Base-by-base conservation (phyloP, 2,888 invertebrate species). In the Mellilla xanthometata region DNA sequence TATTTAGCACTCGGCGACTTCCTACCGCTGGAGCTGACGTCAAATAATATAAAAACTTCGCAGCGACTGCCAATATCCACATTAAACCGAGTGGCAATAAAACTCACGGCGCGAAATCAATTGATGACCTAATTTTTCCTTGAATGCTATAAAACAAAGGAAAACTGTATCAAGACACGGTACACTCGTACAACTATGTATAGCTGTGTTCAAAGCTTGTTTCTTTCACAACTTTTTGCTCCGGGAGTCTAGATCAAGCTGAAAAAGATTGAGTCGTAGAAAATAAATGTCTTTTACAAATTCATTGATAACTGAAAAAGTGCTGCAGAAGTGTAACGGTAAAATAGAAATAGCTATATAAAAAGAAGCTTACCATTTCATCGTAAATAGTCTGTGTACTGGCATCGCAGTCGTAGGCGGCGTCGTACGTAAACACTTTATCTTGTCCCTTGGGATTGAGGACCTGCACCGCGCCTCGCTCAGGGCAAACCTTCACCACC, bases 351-450 rank as follows among this genome's bases (percentile, higher is more conserved):
- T 19, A 19, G 15, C 15, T 19, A 1, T n/a, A n/a, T 1, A 1
- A 19, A 3, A 19, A 1, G 15, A 5, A 6, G n/a, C 83, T 86
- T 53, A 90, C 98, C 57, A 97, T 97, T 81, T 99, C 98, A 79
- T 98, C 97, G 88, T 99, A 99, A 13, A 99, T 88, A 59, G 96
- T 96, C 69, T 95, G 94, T 77, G 99, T 99, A 61, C 94, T 94
- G 1, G 98, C 96, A 62, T 93, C 91, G 91, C 93, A 93, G 88
- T 98, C 98, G 90, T 99, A 99, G 3, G 99, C 98, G 22, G 98
- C 96, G 87, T 99, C 99, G 90, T 98, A 99, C 0, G 99, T 98
- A 88, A 99, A 99, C 57, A 95, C 93, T 85, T 99, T 99, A 59
- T 96, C 96, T 69, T 93, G 93, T 38, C 95, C 95, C 67, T 95